Base-by-base conservation (phyloP, 2,113 vertebrate genomes). In the Elephas maximus region DNA sequence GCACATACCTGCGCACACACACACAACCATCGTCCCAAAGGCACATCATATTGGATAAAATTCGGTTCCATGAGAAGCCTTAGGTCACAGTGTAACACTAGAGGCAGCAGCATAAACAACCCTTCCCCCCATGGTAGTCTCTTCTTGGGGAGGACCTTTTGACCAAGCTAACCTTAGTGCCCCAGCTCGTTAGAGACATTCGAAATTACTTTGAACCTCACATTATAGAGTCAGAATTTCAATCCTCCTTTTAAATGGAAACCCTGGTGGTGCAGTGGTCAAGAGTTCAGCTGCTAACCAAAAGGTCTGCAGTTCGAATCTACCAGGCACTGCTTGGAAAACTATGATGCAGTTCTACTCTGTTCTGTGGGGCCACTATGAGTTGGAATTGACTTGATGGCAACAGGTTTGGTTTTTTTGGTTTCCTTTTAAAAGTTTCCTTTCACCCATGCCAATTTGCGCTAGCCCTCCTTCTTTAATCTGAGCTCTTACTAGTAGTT, bases 201-300 rank as follows among this genome's bases (percentile, higher is more conserved):
- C 28, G 65, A 8, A 8, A 60, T 11, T 74, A 83, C 41, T 93
- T 93, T 37, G 7, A 93, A 71, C 26, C 18, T 69, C 41, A 83
- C n/a, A 41, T 76, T 45, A 88, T 28, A 60, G 45, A 92, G 9
- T 69, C 71, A 4, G 15, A 73, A 37, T 84, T 71, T 87, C 76
- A 20, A 94, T 80, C 57, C 57, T 92, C 78, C 84, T 95, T 80
- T 77, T 18, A 93, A 85, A 93, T 24, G 48, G 48, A 48, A 48
- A 48, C 48, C 48, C 48, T 48, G 48, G 48, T 48, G 48, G 5
- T 10, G 48, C 10, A 48, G 48, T 48, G 48, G 48, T 48, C 10
- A 48, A 48, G 48, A 48, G 48, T 48, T 48, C 48, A 48, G 48
- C 48, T 48, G 7, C 10, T 48, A 48, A 48, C 48, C 48, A 48